These are phyloP conservation scores for Luperina testacea DNA, from an alignment of 2,888 invertebrate genomes.

Conservation along the genomic window DNA sequence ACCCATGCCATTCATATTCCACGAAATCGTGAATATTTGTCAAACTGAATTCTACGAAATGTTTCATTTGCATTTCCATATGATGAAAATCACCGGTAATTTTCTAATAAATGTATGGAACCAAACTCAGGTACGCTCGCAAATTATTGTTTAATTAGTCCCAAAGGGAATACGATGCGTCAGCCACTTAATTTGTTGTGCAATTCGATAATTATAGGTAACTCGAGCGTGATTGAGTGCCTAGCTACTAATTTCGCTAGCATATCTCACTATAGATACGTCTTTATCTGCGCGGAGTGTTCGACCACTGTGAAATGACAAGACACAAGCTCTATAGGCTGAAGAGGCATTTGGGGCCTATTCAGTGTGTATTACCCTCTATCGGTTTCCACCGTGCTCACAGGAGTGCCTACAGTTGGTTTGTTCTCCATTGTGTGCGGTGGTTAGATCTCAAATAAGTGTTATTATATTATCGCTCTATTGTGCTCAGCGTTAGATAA, in stretches of 20 bases:
- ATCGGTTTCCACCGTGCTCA: slow-evolving; percentile 39
- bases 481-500: slow-evolving; percentile 48
- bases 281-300: slow-evolving; percentile 31
- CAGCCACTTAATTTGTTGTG: slow-evolving; percentile 57
- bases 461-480: slow-evolving; percentile 47
- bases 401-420: slow-evolving; percentile 38
- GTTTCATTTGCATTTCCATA: neutral
- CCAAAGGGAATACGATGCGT: slow-evolving; percentile 45
- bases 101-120: slow-evolving; percentile 13
- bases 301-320: slow-evolving; percentile 51
- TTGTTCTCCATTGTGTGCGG: slow-evolving; percentile 44
- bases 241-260: slow-evolving; percentile 70
- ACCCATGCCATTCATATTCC: neutral
- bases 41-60: slow-evolving; percentile 1
- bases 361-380: slow-evolving; percentile 51
- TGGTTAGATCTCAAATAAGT: slow-evolving; percentile 54
- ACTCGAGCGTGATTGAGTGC: slow-evolving; percentile 69
- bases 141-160: slow-evolving; percentile 48
- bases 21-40: neutral
- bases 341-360: slow-evolving; percentile 48
- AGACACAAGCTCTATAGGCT: slow-evolving; percentile 45
- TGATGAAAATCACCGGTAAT: slow-evolving; percentile 20
- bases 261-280: slow-evolving; percentile 46
- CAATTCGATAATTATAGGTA: slow-evolving; percentile 59
- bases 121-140: slow-evolving; percentile 15